These are phyloP conservation scores for Mermis nigrescens DNA, from an alignment of 2,888 invertebrate genomes.

Conservation along the genomic window DNA sequence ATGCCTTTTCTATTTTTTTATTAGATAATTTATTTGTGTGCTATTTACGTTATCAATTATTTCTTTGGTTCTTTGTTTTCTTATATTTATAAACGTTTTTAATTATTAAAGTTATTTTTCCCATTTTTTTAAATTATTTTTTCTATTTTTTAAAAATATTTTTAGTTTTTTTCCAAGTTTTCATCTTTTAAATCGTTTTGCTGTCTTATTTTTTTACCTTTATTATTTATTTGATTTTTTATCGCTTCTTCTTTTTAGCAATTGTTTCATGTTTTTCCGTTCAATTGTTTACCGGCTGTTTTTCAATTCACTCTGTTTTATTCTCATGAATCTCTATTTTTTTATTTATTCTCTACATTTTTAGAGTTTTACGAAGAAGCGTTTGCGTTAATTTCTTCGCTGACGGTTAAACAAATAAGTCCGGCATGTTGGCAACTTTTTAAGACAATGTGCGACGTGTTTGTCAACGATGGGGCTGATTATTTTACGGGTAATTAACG, in stretches of 20 bases:
- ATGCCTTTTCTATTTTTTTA: no score
- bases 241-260: no score
- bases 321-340: slow-evolving; percentile 6
- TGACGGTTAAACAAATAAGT: slow-evolving; percentile 69
- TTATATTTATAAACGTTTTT: neutral
- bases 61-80: neutral
- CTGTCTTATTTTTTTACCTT: neutral
- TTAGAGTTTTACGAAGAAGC: slow-evolving; percentile 92
- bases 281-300: neutral
- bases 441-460: slow-evolving; percentile 55
- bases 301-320: neutral
- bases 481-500: slow-evolving; percentile 49
- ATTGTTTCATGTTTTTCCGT: no score
- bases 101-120: neutral
- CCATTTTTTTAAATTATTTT: neutral
- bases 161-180: slow-evolving; percentile 1
- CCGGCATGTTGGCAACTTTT: slow-evolving; percentile 89
- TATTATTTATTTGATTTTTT: no score
- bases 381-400: slow-evolving; percentile 67
- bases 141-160: neutral
- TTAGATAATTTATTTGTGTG: no score
- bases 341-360: neutral
- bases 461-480: slow-evolving; percentile 67
- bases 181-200: neutral
- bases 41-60: no score